Conservation (phyloP, 2,797 vertebrate genomes). For the Coendou prehensilis region DNA sequence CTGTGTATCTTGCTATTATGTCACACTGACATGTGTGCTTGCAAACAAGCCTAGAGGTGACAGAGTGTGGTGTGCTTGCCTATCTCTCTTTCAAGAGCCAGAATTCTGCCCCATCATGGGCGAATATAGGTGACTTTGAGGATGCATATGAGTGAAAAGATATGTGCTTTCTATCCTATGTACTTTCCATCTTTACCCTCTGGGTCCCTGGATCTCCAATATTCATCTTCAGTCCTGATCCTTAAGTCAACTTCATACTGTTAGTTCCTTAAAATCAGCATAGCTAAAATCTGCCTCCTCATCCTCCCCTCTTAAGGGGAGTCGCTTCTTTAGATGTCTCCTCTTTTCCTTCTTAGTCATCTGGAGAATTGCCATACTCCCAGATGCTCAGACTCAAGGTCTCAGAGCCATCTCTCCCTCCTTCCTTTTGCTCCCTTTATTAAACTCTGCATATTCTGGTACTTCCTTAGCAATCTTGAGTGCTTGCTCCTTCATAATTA, state of each 20-base stretch:
- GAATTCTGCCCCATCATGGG: neutral
- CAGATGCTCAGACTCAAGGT: neutral
- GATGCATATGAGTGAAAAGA: neutral
- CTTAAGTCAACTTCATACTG: neutral
- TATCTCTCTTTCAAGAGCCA: neutral
- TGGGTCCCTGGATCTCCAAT: neutral
- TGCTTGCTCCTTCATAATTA: neutral
- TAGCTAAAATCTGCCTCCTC: neutral
- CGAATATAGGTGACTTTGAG: neutral
- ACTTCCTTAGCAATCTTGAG: neutral
- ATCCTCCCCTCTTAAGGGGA: neutral
- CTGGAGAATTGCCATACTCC: neutral
- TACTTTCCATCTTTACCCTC: neutral
- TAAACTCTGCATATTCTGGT: neutral
- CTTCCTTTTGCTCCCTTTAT: neutral
- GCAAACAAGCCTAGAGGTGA: neutral
- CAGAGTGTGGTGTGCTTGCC: neutral
- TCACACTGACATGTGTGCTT: neutral
- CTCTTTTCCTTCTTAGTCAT: neutral
- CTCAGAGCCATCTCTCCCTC: neutral
- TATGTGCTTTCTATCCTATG: neutral
- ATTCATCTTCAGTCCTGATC: neutral
- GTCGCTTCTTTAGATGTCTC: neutral
- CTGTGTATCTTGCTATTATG: neutral
- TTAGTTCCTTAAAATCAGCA: neutral